These are phyloP conservation scores for Elachura formosa DNA, from an alignment of 2,113 vertebrate species.

Conservation along the genomic window DNA sequence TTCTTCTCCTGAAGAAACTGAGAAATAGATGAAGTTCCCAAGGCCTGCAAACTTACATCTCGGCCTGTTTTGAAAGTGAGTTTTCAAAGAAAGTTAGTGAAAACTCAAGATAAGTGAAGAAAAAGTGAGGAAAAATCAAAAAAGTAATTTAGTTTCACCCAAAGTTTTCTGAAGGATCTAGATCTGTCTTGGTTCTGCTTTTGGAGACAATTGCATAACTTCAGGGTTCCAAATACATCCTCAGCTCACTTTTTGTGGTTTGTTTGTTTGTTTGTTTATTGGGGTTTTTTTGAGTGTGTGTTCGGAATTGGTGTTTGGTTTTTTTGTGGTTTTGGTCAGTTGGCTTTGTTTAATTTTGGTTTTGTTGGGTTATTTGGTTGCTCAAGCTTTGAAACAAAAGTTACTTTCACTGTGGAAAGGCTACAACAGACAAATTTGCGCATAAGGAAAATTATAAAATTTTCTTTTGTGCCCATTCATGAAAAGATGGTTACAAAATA, in stretches of 20 bases:
- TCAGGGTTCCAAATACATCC: background rate
- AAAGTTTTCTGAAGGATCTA: background rate
- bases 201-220: background rate
- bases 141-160: background rate
- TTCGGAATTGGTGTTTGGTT: rapidly evolving
- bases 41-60: background rate
- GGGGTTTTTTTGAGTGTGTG: background rate
- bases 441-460: background rate
- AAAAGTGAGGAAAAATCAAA: background rate
- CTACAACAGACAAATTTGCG: background rate
- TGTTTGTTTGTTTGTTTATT: background rate
- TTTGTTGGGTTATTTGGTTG: background rate
- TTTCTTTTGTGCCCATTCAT: background rate
- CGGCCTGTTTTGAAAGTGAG: background rate
- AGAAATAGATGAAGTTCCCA: background rate
- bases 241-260: rapidly evolving
- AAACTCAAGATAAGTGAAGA: background rate
- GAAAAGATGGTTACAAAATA: background rate
- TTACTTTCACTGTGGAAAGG: background rate
- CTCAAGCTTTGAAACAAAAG: background rate
- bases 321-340: background rate
- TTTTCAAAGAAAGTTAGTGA: background rate
- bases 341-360: background rate
- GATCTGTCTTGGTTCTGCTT: background rate
- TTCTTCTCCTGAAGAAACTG: background rate